Base-by-base conservation (phyloP, 2,797 vertebrate species). In the Oryzias sinensis region DNA sequence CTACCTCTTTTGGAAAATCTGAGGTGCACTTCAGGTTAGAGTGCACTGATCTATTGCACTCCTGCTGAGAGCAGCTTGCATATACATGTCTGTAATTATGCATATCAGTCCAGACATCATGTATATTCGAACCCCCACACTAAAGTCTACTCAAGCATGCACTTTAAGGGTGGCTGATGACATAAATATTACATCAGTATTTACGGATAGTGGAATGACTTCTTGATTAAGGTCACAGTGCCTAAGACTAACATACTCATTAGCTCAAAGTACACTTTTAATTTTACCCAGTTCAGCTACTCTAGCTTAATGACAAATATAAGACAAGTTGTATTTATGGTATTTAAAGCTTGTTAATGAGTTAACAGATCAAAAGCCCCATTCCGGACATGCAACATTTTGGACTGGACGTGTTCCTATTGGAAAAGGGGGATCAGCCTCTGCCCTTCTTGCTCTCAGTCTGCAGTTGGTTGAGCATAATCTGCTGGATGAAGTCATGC, bases 401-500 rank as follows among this genome's bases (percentile, higher is more conserved):
- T 22, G 14, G 46, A 53, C 41, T 46, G 24, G 9, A 45, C 40
- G 40, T 33, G 29, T 14, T 54, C 51, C 18, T 40, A 59, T 43
- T 11, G 40, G 67, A 49, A 49, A 66, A 43, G 55, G 43, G 52
- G 50, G 55, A 72, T 49, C 11, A 63, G 52, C 22, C 2, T 15
- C 40, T 2, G 16, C 24, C 33, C 54, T 27, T 53, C 18, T 52
- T 49, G 9, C 44, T 65, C 48, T 43, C n/a, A 17, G 24, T 49
- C 62, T 72, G 52, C 65, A 72, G 64, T 77, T 46, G 25, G 48
- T 47, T 74, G 66, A 77, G 56, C 53, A 61, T 77, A 79, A 85
- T 79, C 73, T 71, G 60, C 6, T 18, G 60, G 49, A 74, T 72
- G 70, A 80, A 78, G 70, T 81, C 77, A 80, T 74, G 76, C 76